Evolutionary conservation across 1,140 invertebrate species (phyloP).

Genomic region (Drosophila grimshawi): DNA sequence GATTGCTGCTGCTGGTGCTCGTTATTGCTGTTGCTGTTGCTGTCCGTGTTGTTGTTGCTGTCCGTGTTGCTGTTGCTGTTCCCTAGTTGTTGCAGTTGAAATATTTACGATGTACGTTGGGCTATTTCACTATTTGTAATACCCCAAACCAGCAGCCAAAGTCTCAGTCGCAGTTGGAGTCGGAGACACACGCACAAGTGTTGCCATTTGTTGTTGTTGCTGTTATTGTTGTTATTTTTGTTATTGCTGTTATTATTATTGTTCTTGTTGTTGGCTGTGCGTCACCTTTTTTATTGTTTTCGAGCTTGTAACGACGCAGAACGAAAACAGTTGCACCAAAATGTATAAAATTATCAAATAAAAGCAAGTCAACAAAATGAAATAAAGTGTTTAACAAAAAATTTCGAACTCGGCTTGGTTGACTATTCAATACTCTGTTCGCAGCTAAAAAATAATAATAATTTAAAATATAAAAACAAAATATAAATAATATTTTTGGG

Average conservation of each 20-base stretch:
- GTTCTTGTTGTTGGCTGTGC: slow-evolving; percentile 45
- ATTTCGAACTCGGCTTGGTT: neutral
- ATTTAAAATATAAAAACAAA: too few relatives aligned
- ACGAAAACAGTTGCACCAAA: slow-evolving; percentile 74
- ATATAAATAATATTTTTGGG: too few relatives aligned
- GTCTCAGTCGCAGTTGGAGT: slow-evolving; percentile 7
- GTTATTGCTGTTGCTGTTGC: slow-evolving; percentile 59
- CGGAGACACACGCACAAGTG: slow-evolving; percentile 72
- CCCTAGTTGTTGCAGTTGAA: slow-evolving; percentile 80
- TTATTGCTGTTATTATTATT: slow-evolving; percentile 39
- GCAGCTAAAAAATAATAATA: neutral
- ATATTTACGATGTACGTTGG: slow-evolving; percentile 82
- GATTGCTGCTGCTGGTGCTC: slow-evolving; percentile 46
- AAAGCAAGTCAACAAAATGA: slow-evolving; percentile 34
- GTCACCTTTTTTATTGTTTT: slow-evolving; percentile 69
- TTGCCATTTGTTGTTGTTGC: slow-evolving; percentile 40
- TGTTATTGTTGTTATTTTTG: slow-evolving; percentile 10
- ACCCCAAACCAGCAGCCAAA: slow-evolving; percentile 40
- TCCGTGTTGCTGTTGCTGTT: slow-evolving; percentile 46
- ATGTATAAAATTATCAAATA: slow-evolving; percentile 77
- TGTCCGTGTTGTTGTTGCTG: slow-evolving; percentile 62
- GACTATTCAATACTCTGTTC: slow-evolving; percentile 9
- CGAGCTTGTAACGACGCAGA: slow-evolving; percentile 61
- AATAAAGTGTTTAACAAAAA: slow-evolving; percentile 13
- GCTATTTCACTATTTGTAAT: slow-evolving; percentile 81